Evolutionary conservation across 2,797 vertebrate genomes (phyloP).

Genomic region (Alauda arvensis): DNA sequence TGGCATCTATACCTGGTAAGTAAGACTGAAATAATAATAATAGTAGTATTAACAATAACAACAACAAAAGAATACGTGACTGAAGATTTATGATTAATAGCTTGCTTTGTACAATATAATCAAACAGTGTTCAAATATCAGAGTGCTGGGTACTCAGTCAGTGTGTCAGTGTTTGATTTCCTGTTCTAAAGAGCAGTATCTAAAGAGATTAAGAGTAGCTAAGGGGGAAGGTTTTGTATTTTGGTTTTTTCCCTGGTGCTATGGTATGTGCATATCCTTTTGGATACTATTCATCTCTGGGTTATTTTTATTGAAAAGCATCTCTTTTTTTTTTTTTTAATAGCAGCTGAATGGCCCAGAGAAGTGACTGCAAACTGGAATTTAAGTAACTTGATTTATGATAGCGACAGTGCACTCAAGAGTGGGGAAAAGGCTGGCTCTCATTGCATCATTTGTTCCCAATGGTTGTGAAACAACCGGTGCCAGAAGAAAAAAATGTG

Average conservation of each 20-base stretch:
- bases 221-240: background rate
- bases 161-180: background rate
- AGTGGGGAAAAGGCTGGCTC: background rate
- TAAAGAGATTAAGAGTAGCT: background rate
- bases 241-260: background rate
- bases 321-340: background rate
- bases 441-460: background rate
- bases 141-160: background rate
- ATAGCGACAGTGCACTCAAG: background rate
- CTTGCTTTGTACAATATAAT: too few relatives aligned
- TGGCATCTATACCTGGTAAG: background rate
- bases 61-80: background rate
- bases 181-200: background rate
- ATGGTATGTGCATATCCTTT: background rate
- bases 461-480: background rate
- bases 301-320: too few relatives aligned
- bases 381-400: background rate
- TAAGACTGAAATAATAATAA: background rate
- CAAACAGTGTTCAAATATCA: background rate
- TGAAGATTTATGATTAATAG: background rate
- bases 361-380: background rate
- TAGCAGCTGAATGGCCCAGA: background rate
- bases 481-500: background rate
- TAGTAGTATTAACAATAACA: background rate
- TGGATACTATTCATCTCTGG: background rate